Evolutionary conservation across 2,797 vertebrate species (phyloP), one percentile per base, ranked within the genome.

Genomic region (Brachyalestes nurse): DNA sequence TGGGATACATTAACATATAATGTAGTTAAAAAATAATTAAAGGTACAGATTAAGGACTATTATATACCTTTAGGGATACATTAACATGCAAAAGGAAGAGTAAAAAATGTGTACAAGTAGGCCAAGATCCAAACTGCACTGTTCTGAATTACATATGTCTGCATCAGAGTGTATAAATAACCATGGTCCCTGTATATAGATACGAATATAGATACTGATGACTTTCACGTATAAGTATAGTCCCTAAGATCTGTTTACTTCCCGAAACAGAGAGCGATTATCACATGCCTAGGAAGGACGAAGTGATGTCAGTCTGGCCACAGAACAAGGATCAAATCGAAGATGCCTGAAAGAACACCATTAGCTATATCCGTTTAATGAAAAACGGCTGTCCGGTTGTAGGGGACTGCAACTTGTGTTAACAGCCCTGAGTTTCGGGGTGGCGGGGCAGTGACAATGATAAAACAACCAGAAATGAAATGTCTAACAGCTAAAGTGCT

Each of bases 161-260:
- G 28, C 17, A 17, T 57, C 70, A 72, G 13, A 53, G 14, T n/a
- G 21, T 72, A 72, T 72, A n/a, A 72, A 72, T 72, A 72, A 34
- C 25, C 7, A 4, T 38, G 53, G 25, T 38, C 25, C 55, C 70
- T n/a, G 51, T 72, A 55, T 57, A 72, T 25, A 13, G 49, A 9
- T 57, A 57, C 14, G 40, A 28, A 55, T 57, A 55, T 40, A 57
- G 70, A 72, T 57, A 55, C 25, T 28, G 49, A 47, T 34, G 38
- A 42, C 38, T 47, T 71, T 67, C 65, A 67, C 4, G 17, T 67
- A n/a, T 64, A 28, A 64, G 61, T 38, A 28, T 28, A 64, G 61
- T 38, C 25, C 47, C 45, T 14, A 71, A 72, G 49, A 72, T 55
- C 49, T 55, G 25, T 34, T 72, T 53, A 28, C 25, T 53, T 72